Percentiles rank a stretch among this genome's conserved stretches.
Evolutionary conservation across 92 coral and sea anemone genomes (phyloP).

Genomic region (Phenganax stokvisi): DNA sequence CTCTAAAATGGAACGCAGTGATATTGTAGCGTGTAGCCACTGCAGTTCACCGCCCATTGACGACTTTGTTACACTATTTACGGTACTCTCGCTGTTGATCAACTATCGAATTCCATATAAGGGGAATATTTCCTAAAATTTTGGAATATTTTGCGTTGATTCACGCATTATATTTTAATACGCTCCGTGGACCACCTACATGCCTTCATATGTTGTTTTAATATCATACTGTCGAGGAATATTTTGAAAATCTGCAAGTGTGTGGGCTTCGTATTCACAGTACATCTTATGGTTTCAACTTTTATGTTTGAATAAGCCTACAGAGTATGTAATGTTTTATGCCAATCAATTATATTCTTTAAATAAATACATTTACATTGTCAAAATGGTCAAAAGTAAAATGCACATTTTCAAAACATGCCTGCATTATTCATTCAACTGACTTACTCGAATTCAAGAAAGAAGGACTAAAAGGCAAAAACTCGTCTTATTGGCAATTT

Average conservation of each 20-base stretch:
- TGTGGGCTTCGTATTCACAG: background rate
- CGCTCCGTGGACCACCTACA: slow-evolving; percentile 2
- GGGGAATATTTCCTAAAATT: background rate
- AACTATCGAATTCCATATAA: slow-evolving; percentile 1
- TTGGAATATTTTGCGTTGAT: slow-evolving; percentile 26
- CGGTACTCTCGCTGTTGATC: too few species aligned
- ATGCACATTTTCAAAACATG: too few species aligned
- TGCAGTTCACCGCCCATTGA: background rate
- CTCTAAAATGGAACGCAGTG: too few species aligned
- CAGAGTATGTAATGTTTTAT: too few species aligned
- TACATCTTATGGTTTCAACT: background rate
- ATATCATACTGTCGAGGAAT: slow-evolving; percentile 2
- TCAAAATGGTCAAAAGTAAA: too few species aligned
- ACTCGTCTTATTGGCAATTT: too few species aligned
- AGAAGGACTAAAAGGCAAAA: too few species aligned
- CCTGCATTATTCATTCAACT: too few species aligned
- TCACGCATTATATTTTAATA: background rate
- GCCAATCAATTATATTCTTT: too few species aligned
- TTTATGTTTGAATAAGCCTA: background rate
- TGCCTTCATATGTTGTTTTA: background rate
- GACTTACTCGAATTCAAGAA: too few species aligned
- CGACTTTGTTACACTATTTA: background rate
- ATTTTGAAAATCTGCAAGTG: slow-evolving; percentile 4
- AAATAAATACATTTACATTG: too few species aligned
- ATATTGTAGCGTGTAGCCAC: too few species aligned